These are phyloP conservation scores for Philereme vetulata DNA, from an alignment of 2,888 invertebrate species.

Conservation along the genomic window DNA sequence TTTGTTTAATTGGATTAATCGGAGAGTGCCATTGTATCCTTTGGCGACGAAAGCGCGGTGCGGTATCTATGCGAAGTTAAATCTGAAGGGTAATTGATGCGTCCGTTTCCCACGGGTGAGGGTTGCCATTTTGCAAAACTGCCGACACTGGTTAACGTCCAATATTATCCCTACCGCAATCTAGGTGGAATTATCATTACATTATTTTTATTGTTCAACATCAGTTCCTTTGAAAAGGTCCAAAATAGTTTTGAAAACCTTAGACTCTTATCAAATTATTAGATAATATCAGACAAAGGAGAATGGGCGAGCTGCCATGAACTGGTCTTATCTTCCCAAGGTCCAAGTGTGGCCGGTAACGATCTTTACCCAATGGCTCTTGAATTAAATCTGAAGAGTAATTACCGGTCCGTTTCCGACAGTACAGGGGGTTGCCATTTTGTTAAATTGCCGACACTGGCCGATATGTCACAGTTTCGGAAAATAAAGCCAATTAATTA, in stretches of 20 bases:
- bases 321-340: conserved; percentile 21
- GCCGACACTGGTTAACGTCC: conserved; percentile 29
- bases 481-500: conserved; percentile 10
- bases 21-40: conserved; percentile 42
- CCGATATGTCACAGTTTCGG: conserved; percentile 25
- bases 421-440: conserved; percentile 39
- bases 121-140: conserved; percentile 38
- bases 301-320: conserved; percentile 3
- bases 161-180: conserved; percentile 5
- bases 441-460: conserved; percentile 37
- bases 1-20: conserved; percentile 51
- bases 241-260: not conserved
- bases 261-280: not conserved
- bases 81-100: conserved; percentile 48
- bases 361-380: conserved; percentile 23
- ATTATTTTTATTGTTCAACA: conserved; percentile 1
- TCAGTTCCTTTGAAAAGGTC: not conserved
- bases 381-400: conserved; percentile 52
- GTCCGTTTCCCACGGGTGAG: conserved; percentile 48
- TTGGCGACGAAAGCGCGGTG: conserved; percentile 42
- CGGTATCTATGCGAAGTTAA: conserved; percentile 57
- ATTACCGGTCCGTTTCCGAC: conserved; percentile 42
- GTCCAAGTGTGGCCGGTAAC: conserved; percentile 20
- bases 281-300: conserved; percentile 9
- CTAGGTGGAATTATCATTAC: conserved; percentile 1